Evolutionary conservation across 2,888 invertebrate species (phyloP), one percentile per base, ranked within the genome.

Genomic region (Cenopis cana): DNA sequence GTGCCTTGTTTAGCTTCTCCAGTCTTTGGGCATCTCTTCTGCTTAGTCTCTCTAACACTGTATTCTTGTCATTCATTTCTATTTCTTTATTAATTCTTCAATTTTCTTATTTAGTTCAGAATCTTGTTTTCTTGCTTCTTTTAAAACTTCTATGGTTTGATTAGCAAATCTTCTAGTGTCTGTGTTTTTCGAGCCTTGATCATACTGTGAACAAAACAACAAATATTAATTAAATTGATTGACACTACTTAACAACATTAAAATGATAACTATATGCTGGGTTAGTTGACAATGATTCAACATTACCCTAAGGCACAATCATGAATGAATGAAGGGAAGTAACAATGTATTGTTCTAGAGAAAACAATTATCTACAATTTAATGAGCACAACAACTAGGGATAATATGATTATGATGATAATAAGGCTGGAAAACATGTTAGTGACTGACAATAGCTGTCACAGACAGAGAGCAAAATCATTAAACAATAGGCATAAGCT

Each of bases 11-110:
- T 75, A 96, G 89, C 79, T 95, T 94, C 77, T 95, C 94, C 85
- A 95, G 93, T 14, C 96, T 92, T 80, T 96, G 95, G 69, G 95
- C 93, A 81, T 96, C 95, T 73, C 96, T 89, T 80, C 90, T 90
- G 81, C 90, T 91, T 76, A 94, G 82, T 76, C 92, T 87, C 76
- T 94, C 94, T 88, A 93, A 83, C 74, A 93, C 81, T 70, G 85
- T 78, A 76, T 79, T 84, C 81, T 90, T 91, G 62, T 92, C 93
- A 85, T 85, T 94, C 91, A 92, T 91, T 90, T 91, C 87, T 84
- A 85, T 76, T 81, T 86, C 69, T 85, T 94, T 74, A 88, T 64
- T 54, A 95, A 83, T 59, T 94, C 93, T 64, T 94, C 90, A 78
- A 94, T 86, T 76, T 86, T 89, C 82, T 88, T 85, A 82, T 84